Evolutionary conservation across 1,140 invertebrate species (phyloP).

Genomic region (Drosophila willistoni): DNA sequence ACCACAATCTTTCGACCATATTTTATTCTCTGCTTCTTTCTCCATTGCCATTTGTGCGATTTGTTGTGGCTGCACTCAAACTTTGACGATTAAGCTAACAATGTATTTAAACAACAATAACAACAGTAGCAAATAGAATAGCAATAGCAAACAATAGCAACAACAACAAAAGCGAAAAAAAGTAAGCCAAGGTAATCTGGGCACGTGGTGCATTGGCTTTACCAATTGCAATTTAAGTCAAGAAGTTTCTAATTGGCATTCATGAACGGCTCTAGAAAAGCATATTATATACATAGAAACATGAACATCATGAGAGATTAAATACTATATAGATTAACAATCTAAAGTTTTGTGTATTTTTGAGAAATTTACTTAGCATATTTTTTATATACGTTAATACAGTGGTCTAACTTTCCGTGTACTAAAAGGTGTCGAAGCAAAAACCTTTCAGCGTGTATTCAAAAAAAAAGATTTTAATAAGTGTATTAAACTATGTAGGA

Average conservation of each 20-base stretch:
- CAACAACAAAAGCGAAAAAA: background rate
- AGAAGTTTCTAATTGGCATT: constrained; percentile 7
- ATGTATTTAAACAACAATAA: constrained; percentile 14
- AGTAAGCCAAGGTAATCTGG: constrained; percentile 17
- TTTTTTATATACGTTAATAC: no score
- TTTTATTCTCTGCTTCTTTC: constrained; percentile 1
- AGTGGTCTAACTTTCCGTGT: no score
- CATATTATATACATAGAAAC: no score
- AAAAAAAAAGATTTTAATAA: no score
- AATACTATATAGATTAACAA: no score
- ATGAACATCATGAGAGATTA: no score
- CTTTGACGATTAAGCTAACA: constrained; percentile 20
- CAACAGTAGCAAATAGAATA: background rate
- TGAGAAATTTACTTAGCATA: no score
- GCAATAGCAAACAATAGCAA: background rate
- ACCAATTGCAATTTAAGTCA: constrained; percentile 2
- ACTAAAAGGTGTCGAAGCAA: no score
- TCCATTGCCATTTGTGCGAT: constrained; percentile 9
- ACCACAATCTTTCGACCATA: constrained; percentile 8
- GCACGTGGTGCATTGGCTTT: constrained; percentile 11
- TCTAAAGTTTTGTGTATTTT: no score
- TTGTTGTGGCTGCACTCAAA: constrained; percentile 20
- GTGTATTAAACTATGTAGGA: no score
- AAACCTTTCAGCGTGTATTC: no score
- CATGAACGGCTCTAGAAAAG: no score